Evolutionary conservation across 64 coral and sea anemone species (phyloP).

Genomic region (Montipora cactus): DNA sequence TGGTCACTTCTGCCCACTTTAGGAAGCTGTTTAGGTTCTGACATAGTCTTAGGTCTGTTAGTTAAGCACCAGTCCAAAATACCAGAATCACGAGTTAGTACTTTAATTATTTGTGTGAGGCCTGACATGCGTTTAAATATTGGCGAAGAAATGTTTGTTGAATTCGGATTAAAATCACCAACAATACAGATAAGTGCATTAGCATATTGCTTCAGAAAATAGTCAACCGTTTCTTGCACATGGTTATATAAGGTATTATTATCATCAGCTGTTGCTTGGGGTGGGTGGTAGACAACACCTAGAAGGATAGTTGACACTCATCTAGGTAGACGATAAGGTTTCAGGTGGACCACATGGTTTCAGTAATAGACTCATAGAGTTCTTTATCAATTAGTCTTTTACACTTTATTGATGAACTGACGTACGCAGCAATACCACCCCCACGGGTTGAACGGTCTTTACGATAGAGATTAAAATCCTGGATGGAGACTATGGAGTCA

Average conservation of each 20-base stretch:
- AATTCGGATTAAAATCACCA: too few relatives aligned
- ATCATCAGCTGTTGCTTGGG: slow-evolving; percentile 19
- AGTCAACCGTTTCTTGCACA: neutral
- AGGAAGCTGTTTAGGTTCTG: slow-evolving; percentile 21
- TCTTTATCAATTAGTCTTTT: slow-evolving; percentile 4
- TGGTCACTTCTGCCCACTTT: slow-evolving; percentile 27
- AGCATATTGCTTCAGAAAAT: too few relatives aligned
- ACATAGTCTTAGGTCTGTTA: neutral
- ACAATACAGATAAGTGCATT: too few relatives aligned
- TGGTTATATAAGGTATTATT: too few relatives aligned
- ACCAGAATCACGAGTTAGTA: too few relatives aligned
- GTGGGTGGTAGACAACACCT: slow-evolving; percentile 50
- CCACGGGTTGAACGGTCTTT: slow-evolving; percentile 23
- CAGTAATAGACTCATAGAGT: slow-evolving; percentile 11
- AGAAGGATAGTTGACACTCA: slow-evolving; percentile 30
- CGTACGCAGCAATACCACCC: slow-evolving; percentile 33
- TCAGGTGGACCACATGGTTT: slow-evolving; percentile 26
- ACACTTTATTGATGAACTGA: slow-evolving; percentile 33
- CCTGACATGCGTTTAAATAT: too few relatives aligned
- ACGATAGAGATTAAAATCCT: slow-evolving; percentile 7
- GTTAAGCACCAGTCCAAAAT: slow-evolving; percentile 40
- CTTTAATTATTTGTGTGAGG: too few relatives aligned
- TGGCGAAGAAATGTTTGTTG: too few relatives aligned
- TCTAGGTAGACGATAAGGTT: slow-evolving; percentile 28
- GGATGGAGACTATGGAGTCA: slow-evolving; percentile 10